Base-by-base conservation (phyloP, 1,140 invertebrate species). In the Drosophila pandora region DNA sequence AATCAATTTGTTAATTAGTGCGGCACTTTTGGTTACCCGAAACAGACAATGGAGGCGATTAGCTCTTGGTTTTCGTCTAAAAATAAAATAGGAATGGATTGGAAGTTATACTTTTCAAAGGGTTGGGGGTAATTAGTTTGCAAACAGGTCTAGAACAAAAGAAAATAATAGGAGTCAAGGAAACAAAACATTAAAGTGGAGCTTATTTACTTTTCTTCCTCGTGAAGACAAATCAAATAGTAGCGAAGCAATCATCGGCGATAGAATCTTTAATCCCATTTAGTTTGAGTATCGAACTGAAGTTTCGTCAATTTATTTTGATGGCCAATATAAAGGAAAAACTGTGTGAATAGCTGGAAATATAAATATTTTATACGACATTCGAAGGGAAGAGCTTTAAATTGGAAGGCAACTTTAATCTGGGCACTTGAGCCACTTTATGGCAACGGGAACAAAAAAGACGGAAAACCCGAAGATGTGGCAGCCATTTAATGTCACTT, bases 1-100 rank as follows among this genome's bases (percentile, higher is more conserved):
- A 90, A 90, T 90, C 87, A 90, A 90, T 90, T 90, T 85, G 81
- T 90, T 90, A 90, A 90, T 90, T 87, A 90, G 83, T 68, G 75
- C 47, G 45, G 54, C 80, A 79, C 62, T 81, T 81, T 80, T 61
- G 76, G 78, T 76, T 76, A 62, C 65, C 43, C 39, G 37, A 34
- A 22, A 17, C 53, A 61, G 59, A 79, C 77, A 79, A 79, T 74
- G 48, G 7, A 68, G 52, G 58, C 71, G 80, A 84, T 84, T 79
- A 84, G 76, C 61, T 61, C 54, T 59, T 22, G 39, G 25, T 28
- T 28, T 28, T 49, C 49, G 2, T 32, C 54, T 39, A 12, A 8
- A 45, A n/a, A 45, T 45, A 10, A 45, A 21, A 21, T 21, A 22
- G 17, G 17, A 21, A 30, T 21, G 13, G 13, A 52, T 8, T 2